Conservation (phyloP, 2,888 invertebrate genomes). For the Nemoura dubitans region DNA sequence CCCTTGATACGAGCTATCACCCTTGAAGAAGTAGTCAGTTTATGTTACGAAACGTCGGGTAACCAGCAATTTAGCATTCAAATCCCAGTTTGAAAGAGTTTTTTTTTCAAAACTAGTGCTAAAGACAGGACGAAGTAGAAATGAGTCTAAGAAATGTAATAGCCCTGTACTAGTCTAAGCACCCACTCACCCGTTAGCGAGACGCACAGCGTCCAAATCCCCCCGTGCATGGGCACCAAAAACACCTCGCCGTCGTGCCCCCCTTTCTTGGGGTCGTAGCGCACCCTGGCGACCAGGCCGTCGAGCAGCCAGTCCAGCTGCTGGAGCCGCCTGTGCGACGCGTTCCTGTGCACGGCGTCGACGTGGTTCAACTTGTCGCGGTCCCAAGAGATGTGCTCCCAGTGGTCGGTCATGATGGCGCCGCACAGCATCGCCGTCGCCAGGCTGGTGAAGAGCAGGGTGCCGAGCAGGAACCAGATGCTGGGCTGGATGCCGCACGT, state of each 20-base stretch:
- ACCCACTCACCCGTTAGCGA: constrained; percentile 75
- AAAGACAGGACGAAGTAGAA: too few species aligned
- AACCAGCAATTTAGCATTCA: too few species aligned
- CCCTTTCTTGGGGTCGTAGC: constrained; percentile 52
- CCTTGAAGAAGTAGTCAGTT: too few species aligned
- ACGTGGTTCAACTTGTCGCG: constrained; percentile 66
- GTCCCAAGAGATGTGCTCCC: constrained; percentile 90
- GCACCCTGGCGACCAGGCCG: constrained; percentile 74
- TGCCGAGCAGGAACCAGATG: constrained; percentile 72
- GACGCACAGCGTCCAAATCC: constrained; percentile 88
- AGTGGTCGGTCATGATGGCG: constrained; percentile 89
- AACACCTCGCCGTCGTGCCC: constrained; percentile 62
- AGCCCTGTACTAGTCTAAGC: too few species aligned
- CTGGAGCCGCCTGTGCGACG: constrained; percentile 10
- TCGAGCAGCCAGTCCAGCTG: constrained; percentile 75
- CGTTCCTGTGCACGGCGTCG: constrained; percentile 55
- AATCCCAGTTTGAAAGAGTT: too few species aligned
- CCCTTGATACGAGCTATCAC: too few species aligned
- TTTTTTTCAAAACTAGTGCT: too few species aligned
- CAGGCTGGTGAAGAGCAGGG: constrained; percentile 75
- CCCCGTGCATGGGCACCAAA: constrained; percentile 88
- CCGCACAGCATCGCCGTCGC: constrained; percentile 84
- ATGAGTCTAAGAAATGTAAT: too few species aligned
- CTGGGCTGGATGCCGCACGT: constrained; percentile 71
- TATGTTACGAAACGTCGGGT: too few species aligned